Evolutionary conservation across 2,888 invertebrate genomes (phyloP).

Genomic region (Drosophila pseudotalamancana): DNA sequence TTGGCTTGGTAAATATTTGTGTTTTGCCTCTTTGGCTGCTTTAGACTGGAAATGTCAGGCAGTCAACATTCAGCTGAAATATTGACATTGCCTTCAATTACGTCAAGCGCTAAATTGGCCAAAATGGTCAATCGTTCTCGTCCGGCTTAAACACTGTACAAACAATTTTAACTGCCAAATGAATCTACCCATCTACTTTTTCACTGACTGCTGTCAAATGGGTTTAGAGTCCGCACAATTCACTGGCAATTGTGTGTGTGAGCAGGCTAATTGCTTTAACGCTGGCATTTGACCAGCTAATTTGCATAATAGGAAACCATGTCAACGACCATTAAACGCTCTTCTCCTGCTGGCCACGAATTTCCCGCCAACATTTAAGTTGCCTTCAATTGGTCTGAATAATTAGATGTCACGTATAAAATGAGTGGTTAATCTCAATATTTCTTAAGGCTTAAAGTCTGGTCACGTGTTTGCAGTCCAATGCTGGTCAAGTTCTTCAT

Average conservation of each 20-base stretch:
- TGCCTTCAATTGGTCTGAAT: constrained; percentile 23
- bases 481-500: constrained; percentile 10
- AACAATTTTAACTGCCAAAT: constrained; percentile 4
- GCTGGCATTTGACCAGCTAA: constrained; percentile 21
- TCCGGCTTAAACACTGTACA: neutral
- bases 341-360: neutral
- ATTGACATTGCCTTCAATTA: constrained; percentile 45
- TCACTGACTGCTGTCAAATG: constrained; percentile 1
- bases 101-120: constrained; percentile 8
- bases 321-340: constrained; percentile 11
- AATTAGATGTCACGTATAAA: constrained; percentile 51
- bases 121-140: constrained; percentile 23
- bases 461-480: neutral
- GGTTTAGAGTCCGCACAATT: neutral
- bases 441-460: constrained; percentile 15
- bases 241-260: neutral
- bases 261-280: constrained; percentile 18
- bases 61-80: constrained; percentile 14
- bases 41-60: constrained; percentile 1
- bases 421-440: constrained; percentile 1
- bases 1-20: constrained; percentile 28
- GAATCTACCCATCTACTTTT: neutral
- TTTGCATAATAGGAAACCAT: constrained; percentile 35
- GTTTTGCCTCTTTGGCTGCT: constrained; percentile 2
- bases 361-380: neutral